Evolutionary conservation across 2,888 invertebrate genomes (phyloP).

Genomic region (Agonopterix heracliana): DNA sequence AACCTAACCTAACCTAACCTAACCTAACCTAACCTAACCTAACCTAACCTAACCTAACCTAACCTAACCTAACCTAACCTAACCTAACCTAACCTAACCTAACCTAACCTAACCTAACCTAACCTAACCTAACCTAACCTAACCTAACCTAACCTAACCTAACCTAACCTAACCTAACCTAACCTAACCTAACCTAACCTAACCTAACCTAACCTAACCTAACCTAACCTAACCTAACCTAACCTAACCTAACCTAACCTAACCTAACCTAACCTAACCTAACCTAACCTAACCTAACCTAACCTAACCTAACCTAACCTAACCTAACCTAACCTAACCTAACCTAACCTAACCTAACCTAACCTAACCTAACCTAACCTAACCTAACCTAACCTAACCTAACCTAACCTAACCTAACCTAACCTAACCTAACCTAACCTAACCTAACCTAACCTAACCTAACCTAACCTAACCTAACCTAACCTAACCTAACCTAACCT

Average conservation of each 20-base stretch:
- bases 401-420: background rate
- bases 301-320: conserved; percentile 1
- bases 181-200: conserved; percentile 12
- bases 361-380: conserved; percentile 4
- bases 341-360: background rate
- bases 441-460: background rate
- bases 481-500: background rate
- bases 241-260: background rate
- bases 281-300: background rate
- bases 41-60: background rate
- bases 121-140: conserved; percentile 15
- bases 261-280: background rate
- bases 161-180: conserved; percentile 9
- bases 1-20: background rate
- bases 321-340: background rate
- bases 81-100: conserved; percentile 1
- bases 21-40: background rate
- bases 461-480: background rate
- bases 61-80: background rate
- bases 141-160: conserved; percentile 14
- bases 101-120: conserved; percentile 13
- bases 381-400: conserved; percentile 1
- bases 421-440: background rate
- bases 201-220: conserved; percentile 13
- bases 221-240: conserved; percentile 4